Conservation (phyloP, 2,113 vertebrate species). For the Stegostoma tigrinum region DNA sequence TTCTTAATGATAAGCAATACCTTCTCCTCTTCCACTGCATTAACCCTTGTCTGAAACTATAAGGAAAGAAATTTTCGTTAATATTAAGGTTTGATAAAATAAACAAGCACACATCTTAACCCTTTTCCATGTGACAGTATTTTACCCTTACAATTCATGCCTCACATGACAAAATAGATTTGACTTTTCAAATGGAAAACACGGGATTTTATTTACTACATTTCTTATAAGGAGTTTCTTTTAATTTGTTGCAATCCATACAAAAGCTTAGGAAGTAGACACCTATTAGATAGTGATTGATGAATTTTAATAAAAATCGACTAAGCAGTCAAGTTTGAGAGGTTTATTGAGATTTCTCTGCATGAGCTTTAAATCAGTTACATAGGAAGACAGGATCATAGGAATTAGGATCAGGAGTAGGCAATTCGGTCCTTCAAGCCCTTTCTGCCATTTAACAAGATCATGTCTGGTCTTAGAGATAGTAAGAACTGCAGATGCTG, state of each 20-base stretch:
- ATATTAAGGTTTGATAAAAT: not conserved
- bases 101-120: not conserved
- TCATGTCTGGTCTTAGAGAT: too few relatives aligned
- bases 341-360: too few relatives aligned
- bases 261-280: not conserved
- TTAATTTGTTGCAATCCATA: not conserved
- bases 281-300: not conserved
- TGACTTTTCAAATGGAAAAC: not conserved
- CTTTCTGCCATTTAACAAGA: too few relatives aligned
- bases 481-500: too few relatives aligned
- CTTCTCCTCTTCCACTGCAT: conserved; percentile 79
- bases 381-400: too few relatives aligned
- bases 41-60: conserved; percentile 76
- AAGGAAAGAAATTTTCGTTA: not conserved
- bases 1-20: conserved; percentile 52
- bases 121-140: not conserved
- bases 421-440: too few relatives aligned
- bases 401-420: too few relatives aligned
- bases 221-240: not conserved
- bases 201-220: not conserved
- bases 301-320: too few relatives aligned
- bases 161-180: not conserved
- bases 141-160: not conserved
- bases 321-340: too few relatives aligned
- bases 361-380: too few relatives aligned